These are phyloP conservation scores for Paraescarpia echinospica DNA, from an alignment of 1,140 invertebrate genomes.

Conservation along the genomic window DNA sequence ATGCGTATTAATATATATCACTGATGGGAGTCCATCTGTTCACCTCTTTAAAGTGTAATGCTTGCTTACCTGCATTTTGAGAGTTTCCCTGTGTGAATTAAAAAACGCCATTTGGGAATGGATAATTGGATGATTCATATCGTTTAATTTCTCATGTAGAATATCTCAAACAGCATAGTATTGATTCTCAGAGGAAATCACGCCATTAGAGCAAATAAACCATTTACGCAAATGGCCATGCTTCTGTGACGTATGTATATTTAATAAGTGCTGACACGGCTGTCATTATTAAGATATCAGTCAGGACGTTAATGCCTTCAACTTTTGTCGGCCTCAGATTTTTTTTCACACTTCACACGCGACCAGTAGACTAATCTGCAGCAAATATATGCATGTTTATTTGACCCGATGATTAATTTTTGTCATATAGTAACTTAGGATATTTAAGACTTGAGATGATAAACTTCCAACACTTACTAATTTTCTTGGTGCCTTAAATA, in stretches of 20 bases:
- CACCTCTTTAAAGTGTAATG: background rate
- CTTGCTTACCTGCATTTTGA: background rate
- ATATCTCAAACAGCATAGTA: background rate
- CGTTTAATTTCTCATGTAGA: too few species aligned
- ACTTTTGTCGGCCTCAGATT: background rate
- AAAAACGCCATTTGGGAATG: background rate
- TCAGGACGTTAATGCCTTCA: background rate
- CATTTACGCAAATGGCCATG: background rate
- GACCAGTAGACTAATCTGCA: background rate
- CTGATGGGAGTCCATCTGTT: too few species aligned
- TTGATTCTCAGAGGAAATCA: background rate
- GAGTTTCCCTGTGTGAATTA: background rate
- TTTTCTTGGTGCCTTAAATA: too few species aligned
- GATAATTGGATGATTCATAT: background rate
- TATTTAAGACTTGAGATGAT: too few species aligned
- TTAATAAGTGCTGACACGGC: background rate
- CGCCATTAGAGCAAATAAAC: background rate
- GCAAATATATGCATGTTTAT: background rate
- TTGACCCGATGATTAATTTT: background rate
- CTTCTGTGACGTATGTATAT: background rate
- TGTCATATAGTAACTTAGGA: too few species aligned
- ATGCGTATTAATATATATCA: too few species aligned
- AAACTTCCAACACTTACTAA: too few species aligned
- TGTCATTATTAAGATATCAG: background rate
- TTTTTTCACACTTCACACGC: background rate